phyloP scores from a whole-genome alignment of 1,140 invertebrate species.

The Venturia canescens region DNA sequence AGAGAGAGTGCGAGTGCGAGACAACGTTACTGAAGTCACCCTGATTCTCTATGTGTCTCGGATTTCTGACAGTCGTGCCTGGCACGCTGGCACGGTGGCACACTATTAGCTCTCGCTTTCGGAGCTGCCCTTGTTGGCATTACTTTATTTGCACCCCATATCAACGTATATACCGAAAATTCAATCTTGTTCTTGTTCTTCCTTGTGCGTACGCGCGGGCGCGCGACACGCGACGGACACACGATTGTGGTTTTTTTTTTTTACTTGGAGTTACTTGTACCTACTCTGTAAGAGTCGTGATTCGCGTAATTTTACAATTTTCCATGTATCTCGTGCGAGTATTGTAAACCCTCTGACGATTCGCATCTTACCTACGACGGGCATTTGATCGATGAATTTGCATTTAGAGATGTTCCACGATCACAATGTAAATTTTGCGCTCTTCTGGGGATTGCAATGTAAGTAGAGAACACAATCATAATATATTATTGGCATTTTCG shows the following conservation, averaged over 20 bases:
- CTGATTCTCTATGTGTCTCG: conserved; percentile 50
- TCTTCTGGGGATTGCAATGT: conserved; percentile 70
- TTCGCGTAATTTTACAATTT: background rate
- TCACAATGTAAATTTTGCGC: conserved; percentile 70
- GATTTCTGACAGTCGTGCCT: conserved; percentile 60
- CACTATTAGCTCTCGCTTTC: conserved; percentile 71
- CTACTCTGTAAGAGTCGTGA: background rate
- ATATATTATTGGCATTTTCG: too few relatives aligned
- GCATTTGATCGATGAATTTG: conserved; percentile 31
- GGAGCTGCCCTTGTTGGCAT: conserved; percentile 69
- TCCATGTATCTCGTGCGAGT: background rate
- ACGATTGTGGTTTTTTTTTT: background rate
- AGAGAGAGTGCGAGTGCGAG: background rate
- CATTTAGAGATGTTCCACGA: conserved; percentile 64
- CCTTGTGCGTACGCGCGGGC: background rate
- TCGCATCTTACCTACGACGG: background rate
- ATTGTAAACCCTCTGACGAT: background rate
- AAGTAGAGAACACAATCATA: conserved; percentile 52
- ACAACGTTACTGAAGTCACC: conserved; percentile 53
- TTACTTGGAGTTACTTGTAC: background rate
- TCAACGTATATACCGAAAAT: conserved; percentile 59
- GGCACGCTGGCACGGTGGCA: conserved; percentile 57
- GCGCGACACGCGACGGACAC: too few relatives aligned
- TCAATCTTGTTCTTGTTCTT: background rate
- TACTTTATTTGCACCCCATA: conserved; percentile 60